Base-by-base conservation (phyloP, 2,888 invertebrate genomes). In the Agrochola lota region DNA sequence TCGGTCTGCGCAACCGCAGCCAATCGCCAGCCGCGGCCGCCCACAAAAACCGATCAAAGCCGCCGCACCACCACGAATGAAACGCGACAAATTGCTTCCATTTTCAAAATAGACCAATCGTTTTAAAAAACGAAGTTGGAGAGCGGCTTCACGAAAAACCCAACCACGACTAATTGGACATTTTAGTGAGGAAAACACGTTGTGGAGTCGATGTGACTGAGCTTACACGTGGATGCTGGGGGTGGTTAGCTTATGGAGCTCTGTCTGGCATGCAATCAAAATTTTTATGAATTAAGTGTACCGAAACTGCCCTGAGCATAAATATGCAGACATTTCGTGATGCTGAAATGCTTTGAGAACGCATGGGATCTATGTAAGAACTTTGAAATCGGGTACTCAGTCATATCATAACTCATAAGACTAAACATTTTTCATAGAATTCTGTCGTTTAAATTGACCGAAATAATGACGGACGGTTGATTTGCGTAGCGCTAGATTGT, bases 41-140 rank as follows among this genome's bases (percentile, higher is more conserved):
- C 94, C 93, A 94, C 93, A 95, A 96, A 96, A 96, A 95, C 91
- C 90, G 86, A 92, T 96, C 96, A 96, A 96, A 96, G 95, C 86
- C 77, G 90, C 95, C 95, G 95, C 95, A 78, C 89, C 90, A 91
- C 92, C 92, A 92, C 94, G 92, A 92, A 94, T 92, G 94, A 91
- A 90, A 93, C 91, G 95, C 95, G 95, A 95, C 96, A 96, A 96
- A 96, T 96, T 94, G 94, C 91, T 91, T 94, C 94, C 91, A 94
- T 94, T 95, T 93, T 92, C 92, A 92, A 95, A 95, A 94, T 94
- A 93, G 92, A 94, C 92, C 93, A 93, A 94, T 93, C 91, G 92
- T 84, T 92, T 91, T 87, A 92, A 94, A 94, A 93, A 91, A 91
- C 90, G 91, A 84, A 73, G 62, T 88, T 87, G 85, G 88, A 91